Base-by-base conservation (phyloP, 2,113 vertebrate genomes). In the Oenanthe oenanthe region DNA sequence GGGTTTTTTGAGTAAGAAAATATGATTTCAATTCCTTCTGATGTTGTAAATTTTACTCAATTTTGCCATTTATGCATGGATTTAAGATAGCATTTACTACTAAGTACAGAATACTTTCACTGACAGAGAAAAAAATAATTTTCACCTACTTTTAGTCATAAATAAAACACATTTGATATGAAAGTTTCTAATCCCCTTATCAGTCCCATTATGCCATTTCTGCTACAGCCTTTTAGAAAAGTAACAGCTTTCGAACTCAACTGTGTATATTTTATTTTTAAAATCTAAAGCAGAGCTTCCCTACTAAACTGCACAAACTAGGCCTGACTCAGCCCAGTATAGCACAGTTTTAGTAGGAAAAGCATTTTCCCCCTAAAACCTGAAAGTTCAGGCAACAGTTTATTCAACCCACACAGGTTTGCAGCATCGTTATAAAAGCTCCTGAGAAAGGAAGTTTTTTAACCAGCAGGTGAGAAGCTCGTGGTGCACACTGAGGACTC, bases 341-440 rank as follows among this genome's bases (percentile, higher is more conserved):
- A 12, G 10, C 29, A 66, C 2, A 42, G 26, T 28, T 76, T 34
- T 21, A 87, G 29, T 6, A 74, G 47, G 19, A 70, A 50, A 9
- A 48, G 5, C 13, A 18, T 4, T 60, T 85, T 38, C 34, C 6
- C 24, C 20, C 63, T 26, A 34, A 75, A 72, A 65, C 20, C 13
- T 9, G 12, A 79, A 31, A 67, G 47, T 28, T 31, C 26, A 65
- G 58, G 11, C 20, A 79, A 10, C 40, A 70, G 17, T 31, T 81
- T 34, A 28, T 48, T 51, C 60, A 85, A 60, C 21, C 21, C 82
- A 57, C 47, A 10, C 4, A 10, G 7, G 28, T n/a, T 2, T 40
- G 17, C 36, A 71, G 57, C 25, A 13, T 3, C 0, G 0, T 2
- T 1, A 7, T 6, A 45, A 72, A 62, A 75, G 31, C 15, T 29